Base-by-base conservation (phyloP, 1,140 invertebrate genomes). In the Varroa destructor region DNA sequence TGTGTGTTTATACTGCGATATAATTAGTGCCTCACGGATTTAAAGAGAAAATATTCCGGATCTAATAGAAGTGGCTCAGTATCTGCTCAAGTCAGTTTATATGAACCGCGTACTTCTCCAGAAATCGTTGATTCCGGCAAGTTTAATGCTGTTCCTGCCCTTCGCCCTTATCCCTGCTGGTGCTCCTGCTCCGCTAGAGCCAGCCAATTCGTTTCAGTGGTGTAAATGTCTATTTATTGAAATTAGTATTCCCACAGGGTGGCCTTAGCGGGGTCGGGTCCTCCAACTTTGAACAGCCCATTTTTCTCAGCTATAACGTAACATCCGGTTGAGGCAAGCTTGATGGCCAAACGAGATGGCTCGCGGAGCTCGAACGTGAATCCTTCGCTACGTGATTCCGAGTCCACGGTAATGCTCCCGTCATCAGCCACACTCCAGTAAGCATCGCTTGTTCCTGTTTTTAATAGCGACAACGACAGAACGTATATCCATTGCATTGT, bases 281-380 rank as follows among this genome's bases (percentile, higher is more conserved):
- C 88, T 43, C 88, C 87, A 55, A 94, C 85, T 78, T 88, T 87
- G 82, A 97, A 88, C 72, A 87, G 86, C 64, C 94, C 93, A 81
- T 96, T 97, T 82, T 97, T 96, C 77, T 90, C 90, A 71, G 93
- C 91, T 72, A 87, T 86, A 72, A 97, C 81, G 81, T 93, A 97
- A 77, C 86, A 85, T 56, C 89, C 89, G 74, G 82, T 80, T 6
- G 78, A 77, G 55, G 85, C 84, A 6, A 82, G 82, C 81, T 91
- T 93, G 81, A 97, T 93, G 80, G 89, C 89, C 76, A 97, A 86
- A 76, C 89, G 85, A 71, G 91, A 93, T 6, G 91, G 89, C 80
- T 93, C 92, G 72, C 90, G 86, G 72, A 97, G 84, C 82, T 97
- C 91, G 75, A 97, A 83, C 77, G 89, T 90, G 83, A 97, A 96